These are phyloP conservation scores for Galbula dea DNA, from an alignment of 2,113 vertebrate genomes.

Conservation along the genomic window DNA sequence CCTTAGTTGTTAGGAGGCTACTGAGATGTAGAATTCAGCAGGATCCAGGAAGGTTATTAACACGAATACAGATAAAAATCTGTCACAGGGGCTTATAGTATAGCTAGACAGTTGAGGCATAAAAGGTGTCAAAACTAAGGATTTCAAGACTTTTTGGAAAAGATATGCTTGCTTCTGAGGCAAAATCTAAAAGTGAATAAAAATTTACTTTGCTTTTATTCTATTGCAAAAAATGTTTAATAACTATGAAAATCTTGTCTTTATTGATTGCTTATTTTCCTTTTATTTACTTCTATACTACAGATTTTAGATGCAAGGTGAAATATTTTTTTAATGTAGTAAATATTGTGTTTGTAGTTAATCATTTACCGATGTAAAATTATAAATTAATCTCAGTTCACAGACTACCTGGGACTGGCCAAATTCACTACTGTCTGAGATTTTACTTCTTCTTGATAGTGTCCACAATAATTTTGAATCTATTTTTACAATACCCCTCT, in stretches of 20 bases:
- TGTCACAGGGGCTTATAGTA: background rate
- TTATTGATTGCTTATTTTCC: background rate
- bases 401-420: background rate
- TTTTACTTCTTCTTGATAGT: background rate
- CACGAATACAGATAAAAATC: background rate
- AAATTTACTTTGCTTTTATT: background rate
- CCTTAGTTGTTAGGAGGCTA: background rate
- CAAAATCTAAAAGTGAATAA: background rate
- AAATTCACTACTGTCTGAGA: background rate
- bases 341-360: background rate
- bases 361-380: background rate
- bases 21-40: background rate
- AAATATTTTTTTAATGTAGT: background rate
- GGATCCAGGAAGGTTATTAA: background rate
- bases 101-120: background rate
- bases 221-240: background rate
- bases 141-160: background rate
- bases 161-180: background rate
- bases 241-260: background rate
- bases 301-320: background rate
- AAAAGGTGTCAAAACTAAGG: background rate
- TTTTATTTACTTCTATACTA: background rate
- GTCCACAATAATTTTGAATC: background rate
- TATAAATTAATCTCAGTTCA: background rate
- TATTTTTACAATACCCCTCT: background rate